A percentile compares a stretch with the other conserved stretches of the same genome.
These are phyloP conservation scores for Drosophila acutilabella DNA, from an alignment of 2,888 invertebrate genomes.

Conservation along the genomic window DNA sequence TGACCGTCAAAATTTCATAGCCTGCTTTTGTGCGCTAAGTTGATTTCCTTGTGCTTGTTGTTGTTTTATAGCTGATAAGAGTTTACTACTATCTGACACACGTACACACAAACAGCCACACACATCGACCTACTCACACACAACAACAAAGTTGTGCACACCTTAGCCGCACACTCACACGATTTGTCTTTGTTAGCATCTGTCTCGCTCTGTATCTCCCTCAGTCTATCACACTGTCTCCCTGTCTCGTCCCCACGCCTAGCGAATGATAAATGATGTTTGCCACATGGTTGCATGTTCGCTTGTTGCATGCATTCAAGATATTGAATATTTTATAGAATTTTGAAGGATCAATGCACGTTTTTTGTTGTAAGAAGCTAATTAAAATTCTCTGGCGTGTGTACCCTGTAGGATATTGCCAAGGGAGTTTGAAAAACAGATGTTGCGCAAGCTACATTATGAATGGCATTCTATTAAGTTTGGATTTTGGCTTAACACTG, in stretches of 20 bases:
- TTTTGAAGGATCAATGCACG: slow-evolving; percentile 1
- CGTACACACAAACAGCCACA: no score
- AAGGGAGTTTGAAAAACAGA: background rate
- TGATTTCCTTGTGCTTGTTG: slow-evolving; percentile 2
- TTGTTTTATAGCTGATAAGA: slow-evolving; percentile 20
- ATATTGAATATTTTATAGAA: background rate
- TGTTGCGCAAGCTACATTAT: no score
- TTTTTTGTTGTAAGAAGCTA: background rate
- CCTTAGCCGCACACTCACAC: background rate
- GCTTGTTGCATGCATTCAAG: background rate
- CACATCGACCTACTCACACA: background rate
- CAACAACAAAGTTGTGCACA: background rate
- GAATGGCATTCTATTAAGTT: no score
- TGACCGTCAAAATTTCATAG: slow-evolving; percentile 47
- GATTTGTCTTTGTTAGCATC: background rate
- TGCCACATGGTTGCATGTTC: background rate
- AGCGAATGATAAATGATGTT: background rate
- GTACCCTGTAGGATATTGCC: background rate
- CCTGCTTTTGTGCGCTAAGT: slow-evolving; percentile 55
- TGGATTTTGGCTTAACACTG: no score
- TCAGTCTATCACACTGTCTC: background rate
- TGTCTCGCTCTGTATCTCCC: background rate
- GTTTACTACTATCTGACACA: no score
- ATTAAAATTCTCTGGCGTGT: background rate
- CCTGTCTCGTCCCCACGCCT: no score